Conservation (phyloP, 1,140 invertebrate species). For the Drosophila oshimai region DNA sequence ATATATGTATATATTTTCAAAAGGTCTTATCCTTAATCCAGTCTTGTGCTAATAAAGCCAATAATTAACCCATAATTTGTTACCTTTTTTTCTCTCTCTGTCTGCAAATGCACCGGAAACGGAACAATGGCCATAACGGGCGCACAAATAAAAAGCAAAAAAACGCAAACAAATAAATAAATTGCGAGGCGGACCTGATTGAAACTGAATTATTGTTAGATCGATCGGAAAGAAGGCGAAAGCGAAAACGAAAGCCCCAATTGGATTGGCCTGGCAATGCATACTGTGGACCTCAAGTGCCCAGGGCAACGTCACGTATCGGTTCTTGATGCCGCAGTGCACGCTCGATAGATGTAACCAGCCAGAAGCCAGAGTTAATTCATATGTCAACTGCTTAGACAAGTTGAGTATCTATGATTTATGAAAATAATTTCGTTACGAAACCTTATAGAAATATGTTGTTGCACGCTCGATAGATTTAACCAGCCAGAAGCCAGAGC, state of each 20-base stretch:
- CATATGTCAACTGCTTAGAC: too few relatives aligned
- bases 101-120: slow-evolving; percentile 17
- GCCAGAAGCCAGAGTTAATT: too few relatives aligned
- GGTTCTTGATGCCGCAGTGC: not conserved
- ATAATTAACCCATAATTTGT: too few relatives aligned
- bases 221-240: slow-evolving; percentile 62
- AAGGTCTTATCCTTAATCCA: too few relatives aligned
- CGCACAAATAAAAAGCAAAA: slow-evolving; percentile 37
- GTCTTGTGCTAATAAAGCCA: too few relatives aligned
- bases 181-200: slow-evolving; percentile 62
- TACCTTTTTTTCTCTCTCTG: not conserved
- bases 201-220: slow-evolving; percentile 79
- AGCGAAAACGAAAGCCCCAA: slow-evolving; percentile 55
- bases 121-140: slow-evolving; percentile 34
- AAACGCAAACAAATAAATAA: slow-evolving; percentile 46
- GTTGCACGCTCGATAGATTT: too few relatives aligned
- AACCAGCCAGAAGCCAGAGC: too few relatives aligned
- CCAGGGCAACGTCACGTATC: slow-evolving; percentile 57
- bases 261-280: slow-evolving; percentile 49
- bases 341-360: not conserved
- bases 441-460: too few relatives aligned
- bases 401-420: too few relatives aligned
- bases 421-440: too few relatives aligned
- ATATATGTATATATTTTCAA: not conserved
- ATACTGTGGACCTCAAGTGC: slow-evolving; percentile 63